Base-by-base conservation (phyloP, 2,888 invertebrate species). In the Tridacna crocea region DNA sequence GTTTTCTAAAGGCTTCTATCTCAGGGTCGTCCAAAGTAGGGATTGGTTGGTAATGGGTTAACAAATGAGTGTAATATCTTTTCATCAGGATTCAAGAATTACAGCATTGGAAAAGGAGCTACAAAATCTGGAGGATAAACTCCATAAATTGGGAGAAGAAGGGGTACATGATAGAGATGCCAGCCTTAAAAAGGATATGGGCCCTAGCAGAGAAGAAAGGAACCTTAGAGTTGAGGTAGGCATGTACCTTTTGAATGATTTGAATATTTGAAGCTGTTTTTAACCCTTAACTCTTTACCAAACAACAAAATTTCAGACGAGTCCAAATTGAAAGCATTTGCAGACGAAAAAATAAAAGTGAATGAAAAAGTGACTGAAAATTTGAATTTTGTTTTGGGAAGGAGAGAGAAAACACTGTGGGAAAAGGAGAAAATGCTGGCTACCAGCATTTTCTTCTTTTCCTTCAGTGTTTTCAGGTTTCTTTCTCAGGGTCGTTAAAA, bases 71-170 rank as follows among this genome's bases (percentile, higher is more conserved):
- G 36, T 36, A 36, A 36, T 36, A 4, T 36, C 8, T 36, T 36
- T 36, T 8, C 2, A 97, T 92, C 97, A 97, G 96, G 97, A 97
- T 95, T 97, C 97, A 93, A 96, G 97, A 95, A 97, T 98, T 95
- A 96, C 97, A 94, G 97, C 97, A 88, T 96, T 98, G 95, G 98
- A 98, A 96, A 97, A 97, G 92, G 97, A 98, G 95, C 96, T 98
- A 91, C 96, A 96, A 91, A 95, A 97, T 94, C 96, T 97, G 94
- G 97, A 97, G 95, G 96, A 96, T 95, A 97, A 97, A 95, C 95
- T 97, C 95, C 95, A 96, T 88, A 95, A 96, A 80, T 94, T 95
- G 87, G 95, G 95, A 84, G 95, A 95, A 77, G 93, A 93, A 17
- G 89, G 90, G 12, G 82, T 82, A 0, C 75, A 76, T 6, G 87